Conservation (phyloP, 2,888 invertebrate species). For the Perizoma affinitatum region DNA sequence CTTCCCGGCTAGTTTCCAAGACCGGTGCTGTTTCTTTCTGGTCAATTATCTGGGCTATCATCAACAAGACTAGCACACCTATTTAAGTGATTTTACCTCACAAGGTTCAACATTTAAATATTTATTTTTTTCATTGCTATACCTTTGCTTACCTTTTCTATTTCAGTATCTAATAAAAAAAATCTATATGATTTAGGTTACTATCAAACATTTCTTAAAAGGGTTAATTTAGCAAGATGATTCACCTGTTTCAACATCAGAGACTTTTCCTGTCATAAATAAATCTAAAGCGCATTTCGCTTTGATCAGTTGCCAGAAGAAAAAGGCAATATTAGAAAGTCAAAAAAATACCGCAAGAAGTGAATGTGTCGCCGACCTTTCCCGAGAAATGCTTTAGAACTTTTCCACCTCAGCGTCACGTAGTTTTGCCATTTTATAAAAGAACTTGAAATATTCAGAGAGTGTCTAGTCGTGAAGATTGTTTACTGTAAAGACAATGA, state of each 20-base stretch:
- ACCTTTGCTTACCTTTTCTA: too few species aligned
- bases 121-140: too few species aligned
- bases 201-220: background rate
- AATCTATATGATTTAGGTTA: background rate
- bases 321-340: slow-evolving; percentile 4
- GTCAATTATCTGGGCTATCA: too few species aligned
- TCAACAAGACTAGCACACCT: too few species aligned
- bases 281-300: slow-evolving; percentile 20
- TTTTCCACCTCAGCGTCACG: slow-evolving; percentile 2
- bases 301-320: slow-evolving; percentile 28
- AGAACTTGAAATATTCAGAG: slow-evolving; percentile 22
- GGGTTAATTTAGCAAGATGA: slow-evolving; percentile 5
- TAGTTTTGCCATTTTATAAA: slow-evolving; percentile 19
- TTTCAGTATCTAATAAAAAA: too few species aligned
- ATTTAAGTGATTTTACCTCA: too few species aligned
- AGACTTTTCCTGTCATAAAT: slow-evolving; percentile 18
- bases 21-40: too few species aligned
- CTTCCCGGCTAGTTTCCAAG: too few species aligned
- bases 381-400: background rate
- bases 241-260: slow-evolving; percentile 15
- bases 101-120: too few species aligned
- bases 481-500: slow-evolving; percentile 31
- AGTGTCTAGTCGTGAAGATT: slow-evolving; percentile 25
- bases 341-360: slow-evolving; percentile 1
- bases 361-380: slow-evolving; percentile 1